These are phyloP conservation scores for Brachyptera putata DNA, from an alignment of 2,888 invertebrate species.

Conservation along the genomic window DNA sequence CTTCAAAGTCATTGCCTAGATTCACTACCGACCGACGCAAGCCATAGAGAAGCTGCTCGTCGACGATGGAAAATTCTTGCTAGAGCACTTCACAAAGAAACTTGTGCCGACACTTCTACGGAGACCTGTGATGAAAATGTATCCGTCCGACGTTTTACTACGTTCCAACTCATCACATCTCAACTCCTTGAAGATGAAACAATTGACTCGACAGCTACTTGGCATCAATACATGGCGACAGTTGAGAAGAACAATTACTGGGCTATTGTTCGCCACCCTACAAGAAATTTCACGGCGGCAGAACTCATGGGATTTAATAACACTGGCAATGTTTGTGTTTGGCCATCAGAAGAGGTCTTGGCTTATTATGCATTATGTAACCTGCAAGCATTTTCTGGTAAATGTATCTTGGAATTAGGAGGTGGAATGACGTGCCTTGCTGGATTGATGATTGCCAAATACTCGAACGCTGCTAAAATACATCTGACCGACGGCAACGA, in stretches of 20 bases:
- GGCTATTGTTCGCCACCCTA: conserved; percentile 56
- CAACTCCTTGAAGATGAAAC: conserved; percentile 37
- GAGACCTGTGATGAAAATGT: conserved; percentile 46
- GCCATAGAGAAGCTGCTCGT: conserved; percentile 50
- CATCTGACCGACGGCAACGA: conserved; percentile 76
- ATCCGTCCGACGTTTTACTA: conserved; percentile 56
- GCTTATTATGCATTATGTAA: conserved; percentile 65
- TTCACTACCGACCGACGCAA: background rate
- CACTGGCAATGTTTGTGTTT: conserved; percentile 74
- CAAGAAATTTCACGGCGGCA: conserved; percentile 60
- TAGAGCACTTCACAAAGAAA: conserved; percentile 49
- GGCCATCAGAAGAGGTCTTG: conserved; percentile 75
- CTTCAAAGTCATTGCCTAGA: background rate
- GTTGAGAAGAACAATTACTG: conserved; percentile 49
- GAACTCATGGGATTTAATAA: conserved; percentile 78
- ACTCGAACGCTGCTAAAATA: conserved; percentile 58
- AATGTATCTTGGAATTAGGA: conserved; percentile 70
- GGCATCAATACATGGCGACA: conserved; percentile 59
- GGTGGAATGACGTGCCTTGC: conserved; percentile 83
- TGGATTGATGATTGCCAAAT: conserved; percentile 67
- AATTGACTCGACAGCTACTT: conserved; percentile 37
- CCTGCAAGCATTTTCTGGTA: conserved; percentile 58
- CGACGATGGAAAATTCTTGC: conserved; percentile 67
- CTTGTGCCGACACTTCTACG: conserved; percentile 3
- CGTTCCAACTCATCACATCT: conserved; percentile 54